These are phyloP conservation scores for Dinocampus coccinellae DNA, from an alignment of 2,888 invertebrate genomes.

Conservation along the genomic window DNA sequence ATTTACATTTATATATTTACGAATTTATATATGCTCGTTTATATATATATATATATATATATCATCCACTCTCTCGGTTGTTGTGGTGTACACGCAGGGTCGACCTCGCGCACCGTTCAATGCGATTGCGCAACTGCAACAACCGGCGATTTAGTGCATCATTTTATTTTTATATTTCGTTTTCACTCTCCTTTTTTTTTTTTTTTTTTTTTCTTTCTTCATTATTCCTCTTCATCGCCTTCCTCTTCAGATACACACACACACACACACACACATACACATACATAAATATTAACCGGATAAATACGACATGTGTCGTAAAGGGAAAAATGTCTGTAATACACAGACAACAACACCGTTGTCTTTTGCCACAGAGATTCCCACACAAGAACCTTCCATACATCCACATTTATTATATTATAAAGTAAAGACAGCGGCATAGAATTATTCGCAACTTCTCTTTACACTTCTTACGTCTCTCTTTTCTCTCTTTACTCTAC, in stretches of 20 bases:
- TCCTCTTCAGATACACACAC: slow-evolving; percentile 29
- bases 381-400: too few relatives aligned
- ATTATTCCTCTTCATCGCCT: slow-evolving; percentile 1
- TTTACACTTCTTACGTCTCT: not conserved
- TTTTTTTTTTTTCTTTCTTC: not conserved
- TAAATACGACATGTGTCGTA: too few relatives aligned
- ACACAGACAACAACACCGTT: too few relatives aligned
- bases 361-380: too few relatives aligned
- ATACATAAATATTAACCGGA: slow-evolving; percentile 2
- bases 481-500: not conserved
- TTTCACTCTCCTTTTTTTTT: slow-evolving; percentile 19
- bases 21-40: not conserved
- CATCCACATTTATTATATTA: not conserved
- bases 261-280: slow-evolving; percentile 4
- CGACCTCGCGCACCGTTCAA: slow-evolving; percentile 23
- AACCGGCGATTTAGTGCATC: slow-evolving; percentile 45
- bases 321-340: too few relatives aligned
- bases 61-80: not conserved
- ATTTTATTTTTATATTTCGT: slow-evolving; percentile 35
- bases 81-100: slow-evolving; percentile 5
- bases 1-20: not conserved
- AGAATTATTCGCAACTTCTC: not conserved
- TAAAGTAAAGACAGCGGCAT: not conserved
- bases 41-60: too few relatives aligned
- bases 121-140: slow-evolving; percentile 40